Evolutionary conservation across 2,888 invertebrate species (phyloP).

Genomic region (Ichneumoninae sp.): DNA sequence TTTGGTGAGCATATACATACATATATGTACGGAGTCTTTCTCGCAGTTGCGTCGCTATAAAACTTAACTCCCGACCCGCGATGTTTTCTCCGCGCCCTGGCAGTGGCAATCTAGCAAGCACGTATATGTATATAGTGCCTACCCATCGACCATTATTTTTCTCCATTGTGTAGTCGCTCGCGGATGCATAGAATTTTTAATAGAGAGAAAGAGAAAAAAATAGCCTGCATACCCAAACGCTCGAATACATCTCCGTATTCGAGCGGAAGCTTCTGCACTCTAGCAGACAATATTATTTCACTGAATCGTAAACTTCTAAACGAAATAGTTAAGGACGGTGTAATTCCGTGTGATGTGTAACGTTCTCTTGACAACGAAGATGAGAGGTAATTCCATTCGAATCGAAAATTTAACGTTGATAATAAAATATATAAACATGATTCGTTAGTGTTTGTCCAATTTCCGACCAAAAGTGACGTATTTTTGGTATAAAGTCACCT

Average conservation of each 20-base stretch:
- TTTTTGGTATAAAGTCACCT: background rate
- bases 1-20: conserved; percentile 10
- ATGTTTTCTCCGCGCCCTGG: conserved; percentile 42
- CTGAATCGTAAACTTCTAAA: background rate
- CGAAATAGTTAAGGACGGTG: background rate
- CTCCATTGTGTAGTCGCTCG: conserved; percentile 64
- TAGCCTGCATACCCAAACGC: conserved; percentile 12
- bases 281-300: conserved; percentile 1
- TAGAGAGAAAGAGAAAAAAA: conserved; percentile 58
- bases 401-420: no score
- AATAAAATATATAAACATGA: background rate
- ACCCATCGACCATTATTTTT: conserved; percentile 67
- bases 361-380: background rate
- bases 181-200: conserved; percentile 69
- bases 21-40: conserved; percentile 27
- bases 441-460: background rate
- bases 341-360: background rate
- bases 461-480: background rate
- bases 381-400: background rate
- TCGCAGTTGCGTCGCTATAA: conserved; percentile 45
- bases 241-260: conserved; percentile 29
- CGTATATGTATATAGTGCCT: conserved; percentile 19
- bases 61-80: conserved; percentile 37
- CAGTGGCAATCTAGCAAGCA: conserved; percentile 29
- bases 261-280: conserved; percentile 3